Conservation (phyloP, 2,113 vertebrate species). For the Gopherus evgoodei region DNA sequence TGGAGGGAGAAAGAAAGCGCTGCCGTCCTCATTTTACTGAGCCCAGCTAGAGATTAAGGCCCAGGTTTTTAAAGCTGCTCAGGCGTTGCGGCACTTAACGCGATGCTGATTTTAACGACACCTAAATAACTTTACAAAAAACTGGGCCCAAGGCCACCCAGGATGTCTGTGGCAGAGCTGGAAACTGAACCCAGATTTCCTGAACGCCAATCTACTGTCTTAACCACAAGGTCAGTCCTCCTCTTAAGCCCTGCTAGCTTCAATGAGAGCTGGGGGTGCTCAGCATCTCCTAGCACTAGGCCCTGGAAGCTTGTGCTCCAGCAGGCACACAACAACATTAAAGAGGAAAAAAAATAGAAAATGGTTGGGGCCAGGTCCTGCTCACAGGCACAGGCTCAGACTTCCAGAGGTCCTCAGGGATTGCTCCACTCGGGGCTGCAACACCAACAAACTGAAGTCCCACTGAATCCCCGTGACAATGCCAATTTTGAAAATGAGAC, state of each 20-base stretch:
- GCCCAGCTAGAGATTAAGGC: background rate
- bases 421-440: background rate
- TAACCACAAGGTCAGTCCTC: too few species aligned
- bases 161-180: background rate
- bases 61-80: background rate
- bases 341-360: fast-evolving
- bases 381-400: background rate
- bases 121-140: too few species aligned
- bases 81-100: background rate
- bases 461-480: background rate
- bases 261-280: background rate
- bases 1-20: background rate
- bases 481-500: background rate
- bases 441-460: background rate
- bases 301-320: background rate
- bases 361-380: background rate
- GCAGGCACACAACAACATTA: background rate
- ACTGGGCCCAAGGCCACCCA: background rate
- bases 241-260: background rate
- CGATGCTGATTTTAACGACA: background rate
- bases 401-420: background rate
- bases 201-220: background rate
- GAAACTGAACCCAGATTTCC: background rate
- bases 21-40: background rate
- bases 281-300: background rate